Base-by-base conservation (phyloP, 2,113 vertebrate species). In the Ptilorrhoa leucosticta region DNA sequence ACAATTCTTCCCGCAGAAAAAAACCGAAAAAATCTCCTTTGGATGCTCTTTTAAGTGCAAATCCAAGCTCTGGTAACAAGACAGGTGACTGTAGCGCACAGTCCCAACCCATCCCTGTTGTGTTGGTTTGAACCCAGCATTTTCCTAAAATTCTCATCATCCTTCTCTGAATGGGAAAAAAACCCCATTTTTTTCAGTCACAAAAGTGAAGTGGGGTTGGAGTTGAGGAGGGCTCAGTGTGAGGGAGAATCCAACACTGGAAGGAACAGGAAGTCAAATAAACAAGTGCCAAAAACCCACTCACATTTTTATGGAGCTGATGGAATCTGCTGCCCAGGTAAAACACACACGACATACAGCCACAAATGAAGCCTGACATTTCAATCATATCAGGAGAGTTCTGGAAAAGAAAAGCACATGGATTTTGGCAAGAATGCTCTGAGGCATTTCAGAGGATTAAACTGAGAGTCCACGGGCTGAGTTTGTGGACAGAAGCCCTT, bases 291-390 rank as follows among this genome's bases (percentile, higher is more conserved):
- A 92, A 87, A 91, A 83, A 90, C 19, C 33, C 64, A 96, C 98
- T 97, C 96, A 97, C 75, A 23, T 98, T 98, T 98, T 98, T 97
- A 80, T 97, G 94, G 44, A 98, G 97, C 95, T 98, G 98, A 27
- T 97, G 97, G 90, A 98, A 97, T 70, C 96, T 94, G 40, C 98
- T 98, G 79, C 97, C 94, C 93, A 98, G 97, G 95, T 98, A 98
- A 95, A 98, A 98, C 48, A 97, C 48, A 9, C 97, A 98, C 56
- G 97, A 98, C 42, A 97, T 27, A 72, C 93, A 98, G 85, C 97
- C 98, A 95, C 98, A 98, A 95, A 98, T 58, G 71, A 98, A 98
- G 48, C 96, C 98, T 93, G 97, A 98, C 71, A 98, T 93, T 94
- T 98, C 97, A 65, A 77, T 97, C 87, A 83, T 88, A 82, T 86